These are phyloP conservation scores for Hydractinia symbiolongicarpus DNA, from an alignment of 30 jellyfish, hydroid and myxozoan species.

Conservation along the genomic window DNA sequence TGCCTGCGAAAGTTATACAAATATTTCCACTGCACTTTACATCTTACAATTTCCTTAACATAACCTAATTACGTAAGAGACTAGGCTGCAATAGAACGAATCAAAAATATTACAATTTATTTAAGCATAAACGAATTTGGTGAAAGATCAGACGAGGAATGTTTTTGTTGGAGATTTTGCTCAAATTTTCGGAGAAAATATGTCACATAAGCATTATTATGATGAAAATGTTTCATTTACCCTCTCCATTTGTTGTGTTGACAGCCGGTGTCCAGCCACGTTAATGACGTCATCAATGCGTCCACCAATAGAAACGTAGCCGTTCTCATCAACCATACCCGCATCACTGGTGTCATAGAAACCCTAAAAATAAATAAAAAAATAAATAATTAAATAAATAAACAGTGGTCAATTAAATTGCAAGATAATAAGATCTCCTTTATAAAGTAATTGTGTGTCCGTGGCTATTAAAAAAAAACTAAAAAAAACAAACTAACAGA, in stretches of 20 bases:
- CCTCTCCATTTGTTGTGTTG: slow-evolving; percentile 93
- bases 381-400: not conserved
- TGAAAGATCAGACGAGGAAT: no score
- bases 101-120: not conserved
- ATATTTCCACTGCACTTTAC: not conserved
- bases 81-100: not conserved
- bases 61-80: no score
- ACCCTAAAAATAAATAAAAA: no score
- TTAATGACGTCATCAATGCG: slow-evolving; percentile 91
- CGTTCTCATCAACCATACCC: slow-evolving; percentile 77
- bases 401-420: not conserved
- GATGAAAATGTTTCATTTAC: slow-evolving; percentile 24
- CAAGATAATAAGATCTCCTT: not conserved
- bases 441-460: no score
- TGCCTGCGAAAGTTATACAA: slow-evolving; percentile 42
- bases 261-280: slow-evolving; percentile 94
- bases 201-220: no score
- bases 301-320: slow-evolving; percentile 78
- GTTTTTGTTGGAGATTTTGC: no score
- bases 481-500: not conserved
- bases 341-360: slow-evolving; percentile 77
- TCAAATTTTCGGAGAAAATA: no score
- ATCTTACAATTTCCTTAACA: not conserved
- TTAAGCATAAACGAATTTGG: not conserved
- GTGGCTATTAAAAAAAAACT: no score